Evolutionary conservation across 2,888 invertebrate species (phyloP), one percentile per base, ranked within the genome.

Genomic region (Spodoptera exigua): DNA sequence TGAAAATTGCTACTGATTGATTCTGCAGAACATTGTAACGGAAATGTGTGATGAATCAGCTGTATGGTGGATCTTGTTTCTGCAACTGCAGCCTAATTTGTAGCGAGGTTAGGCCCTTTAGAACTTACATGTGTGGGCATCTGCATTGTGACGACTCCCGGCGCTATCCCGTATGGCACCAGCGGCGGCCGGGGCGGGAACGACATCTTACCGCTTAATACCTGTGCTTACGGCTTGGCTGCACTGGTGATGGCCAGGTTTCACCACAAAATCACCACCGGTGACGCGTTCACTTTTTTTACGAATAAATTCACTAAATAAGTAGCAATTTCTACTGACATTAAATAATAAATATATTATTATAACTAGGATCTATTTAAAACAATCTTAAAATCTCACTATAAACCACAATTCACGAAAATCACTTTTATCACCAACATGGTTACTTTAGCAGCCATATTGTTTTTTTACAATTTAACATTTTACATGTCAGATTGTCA

Each of bases 131-230:
- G 96, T 81, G 96, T 96, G 70, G 96, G 95, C 94, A 96, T 95
- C 51, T 96, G 96, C 96, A 97, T 96, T 80, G 97, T 96, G 80
- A 97, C 95, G 37, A 96, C 95, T 54, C 96, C 96, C 47, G 97
- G 96, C 73, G 97, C 96, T 89, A 97, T 96, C 48, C 91, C 92
- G 75, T 96, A 97, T 49, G 96, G 96, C 92, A 98, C 96, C 16
- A 97, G 96, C 46, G 97, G 97, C 81, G 98, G 95, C 76, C 98
- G 97, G 71, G 98, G 97, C 67, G 97, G 98, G 92, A 96, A 98
- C 74, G 98, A 98, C 98, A 98, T 98, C 76, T 71, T 71, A 67
- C 67, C 49, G 67, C 58, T 57, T 41, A 48, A 49, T 47, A 36
- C 55, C 40, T 44, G 41, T 61, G 39, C 57, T 64, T 53, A 61